Base-by-base conservation (phyloP, 2,113 vertebrate genomes). In the Oncorhynchus nerka region DNA sequence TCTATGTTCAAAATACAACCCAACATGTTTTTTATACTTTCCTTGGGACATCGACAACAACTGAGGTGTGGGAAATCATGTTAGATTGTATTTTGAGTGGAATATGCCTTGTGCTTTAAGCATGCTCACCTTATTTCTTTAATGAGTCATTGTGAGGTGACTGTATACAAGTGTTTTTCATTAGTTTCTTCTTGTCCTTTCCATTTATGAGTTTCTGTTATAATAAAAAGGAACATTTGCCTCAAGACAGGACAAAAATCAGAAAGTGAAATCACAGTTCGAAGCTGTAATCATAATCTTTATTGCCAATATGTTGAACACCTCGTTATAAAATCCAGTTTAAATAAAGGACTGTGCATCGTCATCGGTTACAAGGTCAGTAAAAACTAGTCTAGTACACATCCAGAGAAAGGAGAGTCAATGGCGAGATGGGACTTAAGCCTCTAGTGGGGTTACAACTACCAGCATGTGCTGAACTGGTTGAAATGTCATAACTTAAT, bases 291-390 rank as follows among this genome's bases (percentile, higher is more conserved):
- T 89, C 75, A 76, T 71, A 78, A 76, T 77, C 72, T 90, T 93
- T 92, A 92, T 93, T 90, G 83, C 75, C 88, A 85, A 84, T 89
- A 85, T 84, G 73, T 85, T 78, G 78, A 83, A 90, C 89, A 92
- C 86, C 86, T 92, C 79, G 87, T 86, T 85, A 81, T 85, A 89
- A 91, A 90, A 87, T 85, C 77, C 77, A 76, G 76, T 73, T 91
- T 88, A 78, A 87, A 71, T 80, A 89, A 81, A 45, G 24, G 32
- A 45, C 8, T 45, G 39, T 45, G 39, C 81, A 76, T 62, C 61
- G 75, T 86, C 82, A 79, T 48, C 82, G 75, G 81, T 79, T 81
- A 45, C 75, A 80, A 64, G 67, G 80, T 78, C 70, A 79, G 75
- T 73, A 74, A 49, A 81, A 78, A 76, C 79, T 83, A 75, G 78